These are phyloP conservation scores for Melanerpes aurifrons DNA, from an alignment of 2,113 vertebrate genomes.

Conservation along the genomic window DNA sequence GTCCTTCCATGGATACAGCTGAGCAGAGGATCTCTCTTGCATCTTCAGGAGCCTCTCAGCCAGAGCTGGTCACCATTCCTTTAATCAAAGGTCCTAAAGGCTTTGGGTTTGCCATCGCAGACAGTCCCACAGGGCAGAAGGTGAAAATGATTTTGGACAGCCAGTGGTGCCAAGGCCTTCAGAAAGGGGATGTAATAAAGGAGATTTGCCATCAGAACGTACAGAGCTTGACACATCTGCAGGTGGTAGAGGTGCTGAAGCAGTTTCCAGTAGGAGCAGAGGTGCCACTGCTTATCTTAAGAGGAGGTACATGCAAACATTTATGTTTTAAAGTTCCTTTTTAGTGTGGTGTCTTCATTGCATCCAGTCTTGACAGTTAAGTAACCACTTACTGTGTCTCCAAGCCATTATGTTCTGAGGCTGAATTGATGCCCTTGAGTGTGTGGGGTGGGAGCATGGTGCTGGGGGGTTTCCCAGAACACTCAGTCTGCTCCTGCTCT, in stretches of 20 bases:
- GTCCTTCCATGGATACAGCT: constrained; percentile 63
- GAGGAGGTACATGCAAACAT: constrained; percentile 86
- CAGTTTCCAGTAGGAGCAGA: constrained; percentile 93
- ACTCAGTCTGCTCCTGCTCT: not conserved
- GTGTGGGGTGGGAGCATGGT: not conserved
- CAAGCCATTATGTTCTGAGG: not conserved
- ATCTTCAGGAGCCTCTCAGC: constrained; percentile 85
- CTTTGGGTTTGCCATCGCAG: constrained; percentile 97
- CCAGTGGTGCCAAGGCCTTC: constrained; percentile 95
- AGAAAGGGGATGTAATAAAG: constrained; percentile 96
- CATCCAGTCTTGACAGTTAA: not conserved
- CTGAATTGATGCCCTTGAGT: not conserved
- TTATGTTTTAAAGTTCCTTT: not conserved
- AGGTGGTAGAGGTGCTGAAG: constrained; percentile 98
- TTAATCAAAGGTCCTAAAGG: constrained; percentile 95
- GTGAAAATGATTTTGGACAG: constrained; percentile 99
- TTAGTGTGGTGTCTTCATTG: not conserved
- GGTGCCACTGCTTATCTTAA: constrained; percentile 90
- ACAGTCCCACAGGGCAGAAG: constrained; percentile 94
- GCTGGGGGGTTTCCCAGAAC: not conserved
- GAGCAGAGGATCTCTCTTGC: constrained; percentile 82
- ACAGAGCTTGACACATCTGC: constrained; percentile 91
- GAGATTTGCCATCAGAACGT: constrained; percentile 96
- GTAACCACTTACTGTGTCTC: not conserved
- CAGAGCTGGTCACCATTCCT: constrained; percentile 90